Base-by-base conservation (phyloP, 30 jellyfish, hydroid and myxozoan species). In the Chrysaora quinquecirrha region DNA sequence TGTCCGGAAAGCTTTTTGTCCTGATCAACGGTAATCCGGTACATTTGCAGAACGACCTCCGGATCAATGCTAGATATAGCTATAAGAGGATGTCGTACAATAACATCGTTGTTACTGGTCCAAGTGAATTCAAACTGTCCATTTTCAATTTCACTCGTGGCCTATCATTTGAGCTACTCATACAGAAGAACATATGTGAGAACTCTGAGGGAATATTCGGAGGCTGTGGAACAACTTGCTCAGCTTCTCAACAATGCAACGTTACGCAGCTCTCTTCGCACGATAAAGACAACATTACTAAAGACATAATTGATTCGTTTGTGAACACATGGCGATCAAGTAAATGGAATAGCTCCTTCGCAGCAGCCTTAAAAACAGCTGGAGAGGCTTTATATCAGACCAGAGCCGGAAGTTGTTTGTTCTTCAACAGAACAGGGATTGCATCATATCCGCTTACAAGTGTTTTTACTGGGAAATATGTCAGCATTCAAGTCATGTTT, bases 401-500 rank as follows among this genome's bases (percentile, higher is more conserved):
- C 18, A 64, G 34, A 20, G 90, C 90, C 33, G 83, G 68, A 64
- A 65, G 76, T 10, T 80, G 83, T 29, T 72, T 80, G 72, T 22
- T 38, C 23, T 80, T 80, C 22, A 62, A 80, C 33, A 46, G 83
- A 34, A 47, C 83, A 10, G 90, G 90, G 24, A 43, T 82, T 24
- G 71, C 71, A n/a, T 22, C 93, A 18, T 21, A 69, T 22, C 80
- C 72, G 0, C 75, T 82, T 30, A 64, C 12, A 0, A 58, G 67
- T 20, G 63, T 82, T 18, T 69, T 82, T 27, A 46, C 22, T 18
- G 47, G 73, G 12, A 29, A 46, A 9, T 82, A 50, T 49, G 71
- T 43, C 20, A 70, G 75, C 60, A 33, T 82, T 46, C 93, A 82
- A 30, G 19, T 82, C 75, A 82, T 82, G 93, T 0, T 82, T 47